These are phyloP conservation scores for Ariopsis seemanni DNA, from an alignment of 2,113 vertebrate species.

Conservation along the genomic window DNA sequence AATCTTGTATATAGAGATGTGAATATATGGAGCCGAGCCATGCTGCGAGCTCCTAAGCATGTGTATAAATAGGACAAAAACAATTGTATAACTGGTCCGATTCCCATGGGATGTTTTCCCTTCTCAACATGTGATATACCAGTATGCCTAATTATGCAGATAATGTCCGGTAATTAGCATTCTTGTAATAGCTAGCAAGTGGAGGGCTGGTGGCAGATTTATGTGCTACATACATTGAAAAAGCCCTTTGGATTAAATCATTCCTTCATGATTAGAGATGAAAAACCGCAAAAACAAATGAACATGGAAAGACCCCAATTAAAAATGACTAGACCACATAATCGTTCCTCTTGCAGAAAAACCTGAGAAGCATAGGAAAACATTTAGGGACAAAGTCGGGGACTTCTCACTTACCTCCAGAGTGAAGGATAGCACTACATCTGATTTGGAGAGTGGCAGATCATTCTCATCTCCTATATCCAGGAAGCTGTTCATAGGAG, in stretches of 20 bases:
- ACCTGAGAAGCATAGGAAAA: not conserved
- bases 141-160: not conserved
- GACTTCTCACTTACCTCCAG: slow-evolving; percentile 80
- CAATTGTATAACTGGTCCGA: not conserved
- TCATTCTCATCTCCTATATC: slow-evolving; percentile 93
- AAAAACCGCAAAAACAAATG: not conserved
- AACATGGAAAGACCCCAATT: not conserved
- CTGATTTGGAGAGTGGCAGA: slow-evolving; percentile 88
- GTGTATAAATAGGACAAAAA: not conserved
- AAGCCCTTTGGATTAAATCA: not conserved
- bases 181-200: not conserved
- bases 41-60: not conserved
- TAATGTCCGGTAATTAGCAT: slow-evolving; percentile 9
- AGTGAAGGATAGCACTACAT: slow-evolving; percentile 90
- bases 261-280: not conserved
- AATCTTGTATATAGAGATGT: not conserved
- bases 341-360: not conserved
- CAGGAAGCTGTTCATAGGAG: slow-evolving; percentile 88
- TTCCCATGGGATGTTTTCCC: not conserved
- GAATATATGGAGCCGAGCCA: not conserved
- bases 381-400: not conserved
- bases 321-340: not conserved
- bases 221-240: not conserved
- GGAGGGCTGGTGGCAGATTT: not conserved
- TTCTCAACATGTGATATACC: not conserved